Evolutionary conservation across 2,888 invertebrate genomes (phyloP).

Genomic region (Orchestes rusci): DNA sequence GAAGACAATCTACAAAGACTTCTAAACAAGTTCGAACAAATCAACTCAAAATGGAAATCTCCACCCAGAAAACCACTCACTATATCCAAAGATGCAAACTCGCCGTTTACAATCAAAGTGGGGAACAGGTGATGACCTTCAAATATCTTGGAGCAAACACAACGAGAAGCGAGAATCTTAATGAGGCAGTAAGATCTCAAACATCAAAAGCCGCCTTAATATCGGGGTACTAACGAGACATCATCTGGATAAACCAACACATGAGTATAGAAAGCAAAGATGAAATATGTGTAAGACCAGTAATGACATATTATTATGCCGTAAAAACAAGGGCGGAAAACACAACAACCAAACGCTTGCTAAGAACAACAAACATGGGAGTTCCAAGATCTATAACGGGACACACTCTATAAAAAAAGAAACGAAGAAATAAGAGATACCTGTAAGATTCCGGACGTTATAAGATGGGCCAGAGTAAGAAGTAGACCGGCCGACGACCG

Average conservation of each 20-base stretch:
- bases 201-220: not conserved
- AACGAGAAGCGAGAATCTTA: not conserved
- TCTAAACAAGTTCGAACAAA: not conserved
- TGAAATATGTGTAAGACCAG: not conserved
- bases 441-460: not conserved
- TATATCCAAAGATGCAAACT: conserved; percentile 11
- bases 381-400: too few species aligned
- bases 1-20: too few species aligned
- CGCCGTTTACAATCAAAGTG: conserved; percentile 5
- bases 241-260: too few species aligned
- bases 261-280: not conserved
- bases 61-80: not conserved
- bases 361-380: too few species aligned
- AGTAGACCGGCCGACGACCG: not conserved
- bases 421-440: too few species aligned
- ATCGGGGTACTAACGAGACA: not conserved
- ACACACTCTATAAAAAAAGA: too few species aligned
- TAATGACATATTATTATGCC: not conserved
- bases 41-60: not conserved
- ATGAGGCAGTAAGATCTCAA: not conserved
- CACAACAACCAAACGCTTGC: not conserved
- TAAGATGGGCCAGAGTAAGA: not conserved
- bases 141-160: conserved; percentile 7
- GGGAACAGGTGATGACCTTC: conserved; percentile 11
- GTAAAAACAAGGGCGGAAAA: not conserved